Base-by-base conservation (phyloP, 2,113 vertebrate genomes). In the Brachypteracias leptosomus region DNA sequence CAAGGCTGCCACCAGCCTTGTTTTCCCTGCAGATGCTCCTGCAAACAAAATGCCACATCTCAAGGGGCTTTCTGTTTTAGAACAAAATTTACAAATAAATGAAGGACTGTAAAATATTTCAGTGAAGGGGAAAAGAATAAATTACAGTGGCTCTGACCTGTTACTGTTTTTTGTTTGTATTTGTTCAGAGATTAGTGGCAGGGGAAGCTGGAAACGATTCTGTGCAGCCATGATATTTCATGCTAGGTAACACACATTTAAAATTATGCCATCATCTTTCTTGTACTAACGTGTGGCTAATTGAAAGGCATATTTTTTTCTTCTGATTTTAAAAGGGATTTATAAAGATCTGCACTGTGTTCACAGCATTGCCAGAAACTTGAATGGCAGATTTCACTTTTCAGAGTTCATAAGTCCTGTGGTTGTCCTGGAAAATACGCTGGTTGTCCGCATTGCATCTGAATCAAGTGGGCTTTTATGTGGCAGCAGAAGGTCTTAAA, bases 11-110 rank as follows among this genome's bases (percentile, higher is more conserved):
- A 67, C 63, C 89, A 93, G 58, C 73, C 58, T 94, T 72, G 57
- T 70, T 86, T 88, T 88, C 94, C 82, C 81, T 36, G 72, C 78
- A 89, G 90, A 91, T 0, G 0, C n/a, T 94, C 72, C 86, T 84
- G 92, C 72, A 91, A 97, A 90, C 82, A 93, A 91, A 94, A 91
- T 88, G 87, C 52, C 66, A 74, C 36, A 91, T 88, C 95, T 97
- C 92, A 38, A 31, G 85, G 38, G 86, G 28, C 26, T 89, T 92
- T 93, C 70, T 92, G 71, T 17, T 96, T 90, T 71, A 92, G 68
- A 91, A 90, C 44, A 92, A 95, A 95, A 95, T 90, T 79, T 96
- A 85, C 87, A 95, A 72, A 91, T 91, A 96, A 95, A 94, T 78
- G 51, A 80, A 92, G 33, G 85, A 71, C 72, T 54, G 17, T 88